Conservation (phyloP, 2,113 vertebrate species). For the Mesoclemmys tuberculata region DNA sequence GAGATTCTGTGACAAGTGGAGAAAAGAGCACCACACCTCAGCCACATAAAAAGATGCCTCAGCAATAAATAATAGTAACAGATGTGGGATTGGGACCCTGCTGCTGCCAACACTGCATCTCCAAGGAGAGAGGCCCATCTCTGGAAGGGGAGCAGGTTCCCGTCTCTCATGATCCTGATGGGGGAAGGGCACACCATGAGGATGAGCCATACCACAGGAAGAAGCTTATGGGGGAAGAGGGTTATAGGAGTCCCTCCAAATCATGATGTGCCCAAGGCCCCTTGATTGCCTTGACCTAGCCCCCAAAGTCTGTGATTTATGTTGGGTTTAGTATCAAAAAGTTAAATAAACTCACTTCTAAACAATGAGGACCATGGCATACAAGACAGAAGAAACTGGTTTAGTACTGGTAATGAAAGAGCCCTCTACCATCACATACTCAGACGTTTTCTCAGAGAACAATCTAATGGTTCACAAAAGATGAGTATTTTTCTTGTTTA, state of each 20-base stretch:
- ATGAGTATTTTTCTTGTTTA: neutral
- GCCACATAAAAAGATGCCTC: neutral
- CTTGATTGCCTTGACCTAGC: neutral
- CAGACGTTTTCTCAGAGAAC: neutral
- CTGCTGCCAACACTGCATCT: neutral
- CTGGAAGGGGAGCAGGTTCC: neutral
- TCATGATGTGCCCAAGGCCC: neutral
- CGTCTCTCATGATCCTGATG: neutral
- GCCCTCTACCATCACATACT: neutral
- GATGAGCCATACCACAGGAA: neutral
- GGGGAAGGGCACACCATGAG: too few relatives aligned
- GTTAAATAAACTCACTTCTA: neutral
- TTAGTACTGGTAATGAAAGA: neutral
- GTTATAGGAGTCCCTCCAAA: neutral
- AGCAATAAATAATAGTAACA: neutral
- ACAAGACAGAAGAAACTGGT: neutral
- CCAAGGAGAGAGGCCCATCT: neutral
- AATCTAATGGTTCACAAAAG: neutral
- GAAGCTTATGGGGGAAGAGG: neutral
- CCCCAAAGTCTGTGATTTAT: neutral
- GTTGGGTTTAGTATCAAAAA: too few relatives aligned
- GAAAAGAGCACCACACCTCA: neutral
- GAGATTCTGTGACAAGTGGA: neutral
- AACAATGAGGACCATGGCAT: neutral
- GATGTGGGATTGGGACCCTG: neutral